These are phyloP conservation scores for Hipposideros larvatus DNA, from an alignment of 2,797 vertebrate genomes.

Conservation along the genomic window DNA sequence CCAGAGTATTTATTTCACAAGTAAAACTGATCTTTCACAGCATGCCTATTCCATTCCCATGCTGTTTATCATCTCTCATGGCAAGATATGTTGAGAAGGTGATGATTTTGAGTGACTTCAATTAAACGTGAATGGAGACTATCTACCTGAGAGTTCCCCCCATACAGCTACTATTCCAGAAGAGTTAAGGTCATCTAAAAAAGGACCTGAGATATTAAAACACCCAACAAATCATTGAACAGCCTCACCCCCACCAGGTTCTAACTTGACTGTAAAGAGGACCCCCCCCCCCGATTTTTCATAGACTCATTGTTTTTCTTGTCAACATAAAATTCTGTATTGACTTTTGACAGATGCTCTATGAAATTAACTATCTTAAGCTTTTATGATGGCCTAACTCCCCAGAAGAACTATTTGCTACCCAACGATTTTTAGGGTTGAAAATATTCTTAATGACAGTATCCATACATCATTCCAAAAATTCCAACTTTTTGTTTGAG, in stretches of 20 bases:
- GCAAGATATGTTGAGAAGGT: not conserved
- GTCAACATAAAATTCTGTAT: not conserved
- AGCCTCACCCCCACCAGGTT: not conserved
- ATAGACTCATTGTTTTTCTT: not conserved
- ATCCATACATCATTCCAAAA: not conserved
- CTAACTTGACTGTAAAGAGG: not conserved
- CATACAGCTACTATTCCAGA: not conserved
- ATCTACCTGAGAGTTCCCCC: not conserved
- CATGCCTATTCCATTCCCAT: not conserved
- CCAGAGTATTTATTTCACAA: not conserved
- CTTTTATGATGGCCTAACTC: conserved; percentile 6
- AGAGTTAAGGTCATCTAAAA: not conserved
- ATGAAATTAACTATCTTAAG: not conserved
- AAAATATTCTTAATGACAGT: conserved; percentile 29
- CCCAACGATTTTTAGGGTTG: not conserved
- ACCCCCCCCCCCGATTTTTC: not conserved
- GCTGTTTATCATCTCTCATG: not conserved
- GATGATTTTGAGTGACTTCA: conserved; percentile 31
- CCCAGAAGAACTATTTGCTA: not conserved
- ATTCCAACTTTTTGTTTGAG: not conserved
- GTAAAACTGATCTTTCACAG: not conserved
- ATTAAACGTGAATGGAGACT: not conserved
- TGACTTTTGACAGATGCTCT: not conserved
- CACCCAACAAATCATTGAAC: not conserved
- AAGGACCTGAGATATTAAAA: not conserved